Percentiles rank a stretch among this genome's conserved stretches.
phyloP scores from a whole-genome alignment of 2,113 vertebrate genomes.

The Pygathrix nemaeus region DNA sequence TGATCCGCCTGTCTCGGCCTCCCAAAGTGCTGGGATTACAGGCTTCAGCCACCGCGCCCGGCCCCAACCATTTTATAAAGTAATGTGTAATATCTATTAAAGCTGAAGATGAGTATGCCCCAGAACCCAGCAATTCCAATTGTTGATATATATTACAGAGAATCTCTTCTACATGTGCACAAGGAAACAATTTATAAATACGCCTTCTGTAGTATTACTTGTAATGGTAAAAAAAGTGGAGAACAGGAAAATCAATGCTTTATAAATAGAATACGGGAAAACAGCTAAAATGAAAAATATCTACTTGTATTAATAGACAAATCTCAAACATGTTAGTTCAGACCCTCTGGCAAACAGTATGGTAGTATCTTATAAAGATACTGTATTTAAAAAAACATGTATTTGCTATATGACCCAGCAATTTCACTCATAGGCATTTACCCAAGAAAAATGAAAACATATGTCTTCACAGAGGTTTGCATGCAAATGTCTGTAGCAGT shows the following conservation, averaged over 20 bases:
- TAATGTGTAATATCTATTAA: background rate
- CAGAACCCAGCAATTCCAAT: background rate
- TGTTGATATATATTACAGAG: background rate
- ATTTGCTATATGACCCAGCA: background rate
- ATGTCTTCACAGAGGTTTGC: background rate
- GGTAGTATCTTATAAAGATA: background rate
- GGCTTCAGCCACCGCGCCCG: too few relatives aligned
- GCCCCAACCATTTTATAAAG: background rate
- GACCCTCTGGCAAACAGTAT: background rate
- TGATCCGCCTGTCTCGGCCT: too few relatives aligned
- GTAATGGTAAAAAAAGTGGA: background rate
- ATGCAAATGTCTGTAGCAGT: background rate
- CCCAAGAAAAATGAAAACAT: background rate
- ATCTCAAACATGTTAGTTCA: slow-evolving; percentile 13
- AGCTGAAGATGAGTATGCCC: background rate
- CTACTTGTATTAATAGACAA: background rate
- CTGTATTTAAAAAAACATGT: background rate
- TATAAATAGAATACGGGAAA: slow-evolving; percentile 14
- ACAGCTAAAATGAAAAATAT: slow-evolving; percentile 14
- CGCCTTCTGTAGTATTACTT: background rate
- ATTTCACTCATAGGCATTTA: background rate
- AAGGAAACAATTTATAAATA: slow-evolving; percentile 38
- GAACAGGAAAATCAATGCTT: background rate
- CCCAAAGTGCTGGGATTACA: too few relatives aligned
- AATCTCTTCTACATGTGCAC: background rate